Base-by-base conservation (phyloP, 2,888 invertebrate species). In the Lepidocyrtinus sp. region DNA sequence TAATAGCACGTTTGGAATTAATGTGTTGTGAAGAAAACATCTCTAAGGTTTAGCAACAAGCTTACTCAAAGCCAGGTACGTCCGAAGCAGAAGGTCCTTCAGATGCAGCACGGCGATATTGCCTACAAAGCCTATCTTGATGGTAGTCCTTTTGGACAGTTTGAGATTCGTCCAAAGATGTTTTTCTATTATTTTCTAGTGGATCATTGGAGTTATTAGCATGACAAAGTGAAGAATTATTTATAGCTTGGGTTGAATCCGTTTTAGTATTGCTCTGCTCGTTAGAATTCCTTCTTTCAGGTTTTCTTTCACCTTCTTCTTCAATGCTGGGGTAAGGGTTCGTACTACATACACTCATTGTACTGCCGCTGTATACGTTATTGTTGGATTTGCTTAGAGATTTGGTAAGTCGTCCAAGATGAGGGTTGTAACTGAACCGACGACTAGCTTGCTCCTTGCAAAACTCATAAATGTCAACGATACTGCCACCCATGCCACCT, bases 401-500 rank as follows among this genome's bases (percentile, higher is more conserved):
- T 26, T 61, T 46, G 70, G 63, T 78, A 5, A 69, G 36, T 19
- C 55, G 65, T 5, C 63, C 68, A 12, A 45, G 22, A 25, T 59
- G n/a, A 7, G 68, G 15, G 7, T 67, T 46, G 67, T 73, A 55
- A 67, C 67, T 67, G 26, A 78, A 68, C 67, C 27, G 65, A 24
- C 55, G 59, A 59, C 73, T 78, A 0, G 78, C 78, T 73, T 78
- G 73, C 0, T 68, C 62, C 63, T 78, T 78, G 63, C 78, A 78
- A 36, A 78, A 78, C 59, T 78, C 78, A 26, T 78, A 78, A 78
- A 78, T 78, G 73, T 78, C 78, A 73, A 73, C 78, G 24, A 78
- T 78, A 55, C 78, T 78, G 19, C 77, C 77, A 72, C 77, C 68
- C 77, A 76, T 76, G 61, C 21, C 64, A n/a, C 70, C 50, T 19